Conservation (phyloP, 2,888 invertebrate genomes). For the Microdon myrmicae region DNA sequence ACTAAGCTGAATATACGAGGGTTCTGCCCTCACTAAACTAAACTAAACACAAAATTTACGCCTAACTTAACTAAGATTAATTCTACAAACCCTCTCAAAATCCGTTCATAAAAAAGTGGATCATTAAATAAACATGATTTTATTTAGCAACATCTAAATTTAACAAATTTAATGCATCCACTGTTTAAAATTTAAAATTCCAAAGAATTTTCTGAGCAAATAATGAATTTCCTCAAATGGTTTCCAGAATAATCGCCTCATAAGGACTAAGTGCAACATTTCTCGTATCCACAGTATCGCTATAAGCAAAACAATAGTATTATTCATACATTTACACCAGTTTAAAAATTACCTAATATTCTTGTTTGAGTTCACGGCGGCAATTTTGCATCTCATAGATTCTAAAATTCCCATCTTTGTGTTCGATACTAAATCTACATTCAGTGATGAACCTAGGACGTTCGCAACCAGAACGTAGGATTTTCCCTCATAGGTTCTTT, state of each 20-base stretch:
- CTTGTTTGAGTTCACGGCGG: slow-evolving; percentile 56
- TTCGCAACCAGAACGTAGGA: slow-evolving; percentile 68
- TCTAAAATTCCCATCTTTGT: slow-evolving; percentile 54
- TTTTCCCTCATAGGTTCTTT: slow-evolving; percentile 56
- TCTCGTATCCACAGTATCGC: slow-evolving; percentile 53
- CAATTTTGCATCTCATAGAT: slow-evolving; percentile 55
- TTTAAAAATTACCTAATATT: slow-evolving; percentile 55
- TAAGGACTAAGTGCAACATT: slow-evolving; percentile 56
- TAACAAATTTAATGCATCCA: too few relatives aligned
- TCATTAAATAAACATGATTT: too few relatives aligned
- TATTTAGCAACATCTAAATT: too few relatives aligned
- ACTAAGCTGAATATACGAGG: too few relatives aligned
- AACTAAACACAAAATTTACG: too few relatives aligned
- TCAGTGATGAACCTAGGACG: slow-evolving; percentile 60
- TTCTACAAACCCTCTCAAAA: too few relatives aligned
- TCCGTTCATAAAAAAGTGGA: too few relatives aligned
- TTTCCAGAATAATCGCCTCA: slow-evolving; percentile 60
- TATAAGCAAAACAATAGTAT: slow-evolving; percentile 34
- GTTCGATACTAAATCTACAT: slow-evolving; percentile 61
- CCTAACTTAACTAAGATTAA: too few relatives aligned
- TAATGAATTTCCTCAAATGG: too few relatives aligned
- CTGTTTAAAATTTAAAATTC: too few relatives aligned
- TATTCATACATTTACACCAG: neutral
- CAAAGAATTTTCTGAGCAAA: too few relatives aligned
- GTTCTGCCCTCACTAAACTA: too few relatives aligned